Evolutionary conservation across 2,888 invertebrate genomes (phyloP), one percentile per base, ranked within the genome.

Genomic region (Meiosimyza decipiens): DNA sequence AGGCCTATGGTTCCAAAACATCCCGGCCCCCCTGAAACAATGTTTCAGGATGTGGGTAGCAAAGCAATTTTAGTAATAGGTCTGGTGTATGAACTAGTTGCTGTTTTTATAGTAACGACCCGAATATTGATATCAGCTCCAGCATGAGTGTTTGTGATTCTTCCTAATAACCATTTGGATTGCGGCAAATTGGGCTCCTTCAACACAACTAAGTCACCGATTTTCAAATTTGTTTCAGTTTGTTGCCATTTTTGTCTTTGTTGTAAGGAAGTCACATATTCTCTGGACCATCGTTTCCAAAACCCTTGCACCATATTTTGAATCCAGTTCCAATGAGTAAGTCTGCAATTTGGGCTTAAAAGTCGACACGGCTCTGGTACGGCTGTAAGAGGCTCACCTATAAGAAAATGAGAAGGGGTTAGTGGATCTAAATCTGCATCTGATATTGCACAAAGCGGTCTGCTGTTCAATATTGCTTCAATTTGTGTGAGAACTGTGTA

Each of bases 401-500:
- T 71, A 11, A 73, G 52, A 22, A 76, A 74, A 57, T 76, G 74
- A 59, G 75, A 64, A 12, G 71, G 63, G 12, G 65, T 74, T 40
- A 72, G 12, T 57, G 71, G 63, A 67, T 57, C 2, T 28, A 22
- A 16, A 7, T 77, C 74, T 4, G 71, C 50, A 50, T 77, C 76
- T 13, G 71, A 68, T 0, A 69, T 55, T 11, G 22, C 50, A 18
- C 73, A 74, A 28, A 77, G 62, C 1, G 75, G 75, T 15, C 71
- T n/a, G 54, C 72, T 72, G 54, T 74, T 75, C 12, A 74, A 28
- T 2, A 71, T 54, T 13, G 73, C 71, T 64, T 78, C 74, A 1
- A 78, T 68, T 68, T 76, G 78, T 3, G 72, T 65, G 1, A 77
- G 64, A 5, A 78, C n/a, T 1, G 74, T 76, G 16, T 52, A 49